Conservation (phyloP, 2,888 invertebrate species). For the Pomacea canaliculata region DNA sequence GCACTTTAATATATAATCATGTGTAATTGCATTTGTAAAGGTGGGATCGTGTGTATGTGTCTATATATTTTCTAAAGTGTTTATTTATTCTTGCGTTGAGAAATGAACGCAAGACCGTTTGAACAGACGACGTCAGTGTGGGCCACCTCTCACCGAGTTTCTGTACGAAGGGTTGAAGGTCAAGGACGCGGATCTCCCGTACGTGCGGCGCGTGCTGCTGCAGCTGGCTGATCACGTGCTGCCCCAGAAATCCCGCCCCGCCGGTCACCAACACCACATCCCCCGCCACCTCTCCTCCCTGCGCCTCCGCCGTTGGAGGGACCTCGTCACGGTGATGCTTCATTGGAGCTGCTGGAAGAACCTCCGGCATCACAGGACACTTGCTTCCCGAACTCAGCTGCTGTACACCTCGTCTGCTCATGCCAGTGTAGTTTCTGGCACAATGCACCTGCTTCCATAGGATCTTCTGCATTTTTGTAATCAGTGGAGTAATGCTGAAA, state of each 20-base stretch:
- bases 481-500: no score
- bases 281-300: constrained; percentile 1
- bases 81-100: no score
- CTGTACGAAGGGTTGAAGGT: constrained; percentile 73
- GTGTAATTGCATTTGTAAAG: no score
- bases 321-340: neutral
- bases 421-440: no score
- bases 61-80: no score
- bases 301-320: neutral
- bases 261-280: constrained; percentile 68
- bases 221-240: constrained; percentile 75
- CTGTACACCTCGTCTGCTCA: neutral
- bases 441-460: no score
- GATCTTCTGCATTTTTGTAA: no score
- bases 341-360: neutral
- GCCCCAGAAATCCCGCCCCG: constrained; percentile 76
- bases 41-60: no score
- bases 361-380: neutral
- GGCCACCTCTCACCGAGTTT: constrained; percentile 68
- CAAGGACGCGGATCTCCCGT: constrained; percentile 75
- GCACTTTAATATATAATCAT: no score
- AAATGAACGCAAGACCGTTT: no score
- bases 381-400: neutral
- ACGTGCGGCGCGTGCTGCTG: constrained; percentile 73
- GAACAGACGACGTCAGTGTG: no score